phyloP scores from a whole-genome alignment of 92 coral and sea anemone genomes.

The Heliopora coerulea region DNA sequence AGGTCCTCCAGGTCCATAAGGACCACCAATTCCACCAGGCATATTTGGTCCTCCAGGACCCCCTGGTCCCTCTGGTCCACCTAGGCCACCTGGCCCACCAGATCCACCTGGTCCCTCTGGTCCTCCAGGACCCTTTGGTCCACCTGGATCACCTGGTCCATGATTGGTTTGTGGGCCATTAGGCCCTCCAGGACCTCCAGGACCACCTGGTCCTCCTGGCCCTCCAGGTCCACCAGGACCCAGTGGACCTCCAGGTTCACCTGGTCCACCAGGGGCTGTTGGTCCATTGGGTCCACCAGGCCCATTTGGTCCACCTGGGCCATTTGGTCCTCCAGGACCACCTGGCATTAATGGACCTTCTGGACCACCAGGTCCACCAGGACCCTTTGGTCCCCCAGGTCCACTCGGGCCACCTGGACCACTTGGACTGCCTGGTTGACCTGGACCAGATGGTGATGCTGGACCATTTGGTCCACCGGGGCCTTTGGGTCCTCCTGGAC shows the following conservation, averaged over 20 bases:
- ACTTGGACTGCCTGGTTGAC: constrained; percentile 83
- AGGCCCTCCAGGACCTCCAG: constrained; percentile 7
- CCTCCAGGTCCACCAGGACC: constrained; percentile 41
- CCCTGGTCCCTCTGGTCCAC: constrained; percentile 27
- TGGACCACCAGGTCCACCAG: constrained; percentile 47
- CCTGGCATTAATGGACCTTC: constrained; percentile 31
- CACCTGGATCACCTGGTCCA: constrained; percentile 54
- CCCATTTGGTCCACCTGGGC: constrained; percentile 14
- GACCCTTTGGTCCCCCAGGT: constrained; percentile 32
- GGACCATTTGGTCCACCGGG: constrained; percentile 84
- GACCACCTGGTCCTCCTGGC: constrained; percentile 5
- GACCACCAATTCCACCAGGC: constrained; percentile 1
- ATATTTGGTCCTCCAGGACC: constrained; percentile 33
- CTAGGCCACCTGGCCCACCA: constrained; percentile 20
- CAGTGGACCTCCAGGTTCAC: constrained; percentile 27
- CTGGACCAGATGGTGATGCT: constrained; percentile 77
- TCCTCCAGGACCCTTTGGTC: constrained; percentile 64
- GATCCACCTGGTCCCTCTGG: constrained; percentile 58
- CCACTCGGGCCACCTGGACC: constrained; percentile 59
- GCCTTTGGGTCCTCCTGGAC: constrained; percentile 58
- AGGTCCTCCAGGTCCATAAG: not conserved
- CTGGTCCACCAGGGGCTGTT: constrained; percentile 30
- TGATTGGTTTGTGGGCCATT: constrained; percentile 36
- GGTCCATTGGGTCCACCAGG: constrained; percentile 32
- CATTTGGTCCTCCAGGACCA: constrained; percentile 20